A percentile compares a stretch with the other conserved stretches of the same genome.
These are phyloP conservation scores for Mythimna lalbum DNA, from an alignment of 2,888 invertebrate species.

Conservation along the genomic window DNA sequence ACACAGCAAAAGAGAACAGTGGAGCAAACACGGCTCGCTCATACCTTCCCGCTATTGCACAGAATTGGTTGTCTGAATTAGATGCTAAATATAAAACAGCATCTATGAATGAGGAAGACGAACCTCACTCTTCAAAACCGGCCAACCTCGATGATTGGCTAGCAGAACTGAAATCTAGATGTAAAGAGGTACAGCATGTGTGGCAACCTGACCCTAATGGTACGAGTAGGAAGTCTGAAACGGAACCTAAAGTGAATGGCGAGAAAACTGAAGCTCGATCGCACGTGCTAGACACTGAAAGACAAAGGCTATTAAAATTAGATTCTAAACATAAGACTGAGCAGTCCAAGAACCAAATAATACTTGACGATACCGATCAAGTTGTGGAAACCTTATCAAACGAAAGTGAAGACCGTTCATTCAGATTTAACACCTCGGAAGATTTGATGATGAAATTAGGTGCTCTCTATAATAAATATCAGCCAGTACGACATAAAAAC, in stretches of 20 bases:
- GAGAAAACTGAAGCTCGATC: constrained; percentile 79
- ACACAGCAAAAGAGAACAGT: not conserved
- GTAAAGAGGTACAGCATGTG: constrained; percentile 58
- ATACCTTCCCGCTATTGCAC: constrained; percentile 65
- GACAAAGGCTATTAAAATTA: constrained; percentile 4
- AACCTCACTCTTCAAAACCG: not conserved
- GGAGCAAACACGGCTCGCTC: constrained; percentile 8
- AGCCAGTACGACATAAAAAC: constrained; percentile 3
- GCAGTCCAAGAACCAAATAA: not conserved
- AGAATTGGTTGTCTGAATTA: constrained; percentile 90
- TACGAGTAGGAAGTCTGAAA: constrained; percentile 83
- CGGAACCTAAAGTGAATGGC: constrained; percentile 84
- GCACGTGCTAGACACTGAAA: constrained; percentile 72
- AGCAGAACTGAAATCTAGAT: not conserved
- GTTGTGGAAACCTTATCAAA: constrained; percentile 1
- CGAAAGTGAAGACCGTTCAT: constrained; percentile 5
- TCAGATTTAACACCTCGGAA: constrained; percentile 39
- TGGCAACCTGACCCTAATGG: constrained; percentile 83
- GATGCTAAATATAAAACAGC: constrained; percentile 85
- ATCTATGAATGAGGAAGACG: not conserved
- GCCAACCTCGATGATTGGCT: constrained; percentile 6
- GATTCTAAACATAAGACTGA: constrained; percentile 9
- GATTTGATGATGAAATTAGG: constrained; percentile 33
- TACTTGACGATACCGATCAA: constrained; percentile 1
- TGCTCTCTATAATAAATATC: constrained; percentile 6